Conservation (phyloP, 2,888 invertebrate species). For the Stenodema calcarata region DNA sequence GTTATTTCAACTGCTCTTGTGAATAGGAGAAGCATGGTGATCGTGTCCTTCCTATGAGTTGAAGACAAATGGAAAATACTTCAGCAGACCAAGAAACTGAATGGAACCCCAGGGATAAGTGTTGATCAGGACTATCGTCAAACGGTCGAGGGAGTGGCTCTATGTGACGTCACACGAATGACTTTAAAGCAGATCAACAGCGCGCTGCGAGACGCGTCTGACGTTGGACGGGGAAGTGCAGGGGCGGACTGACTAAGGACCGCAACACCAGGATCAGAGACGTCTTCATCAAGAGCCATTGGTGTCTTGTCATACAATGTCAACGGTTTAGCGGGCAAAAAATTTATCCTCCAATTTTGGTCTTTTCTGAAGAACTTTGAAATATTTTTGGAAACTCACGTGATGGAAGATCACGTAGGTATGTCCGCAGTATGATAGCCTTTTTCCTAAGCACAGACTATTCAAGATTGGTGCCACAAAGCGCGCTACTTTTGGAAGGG, state of each 20-base stretch:
- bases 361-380: slow-evolving; percentile 18
- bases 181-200: slow-evolving; percentile 15
- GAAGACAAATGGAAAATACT: not conserved
- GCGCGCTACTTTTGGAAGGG: too few species aligned
- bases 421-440: not conserved
- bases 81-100: not conserved
- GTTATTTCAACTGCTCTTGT: too few species aligned
- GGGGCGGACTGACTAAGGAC: not conserved
- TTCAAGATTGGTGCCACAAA: too few species aligned
- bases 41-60: not conserved
- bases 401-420: slow-evolving; percentile 10
- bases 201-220: not conserved
- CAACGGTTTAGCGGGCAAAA: slow-evolving; percentile 1
- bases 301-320: not conserved
- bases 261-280: not conserved
- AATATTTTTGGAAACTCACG: not conserved
- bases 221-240: too few species aligned
- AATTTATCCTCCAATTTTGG: not conserved
- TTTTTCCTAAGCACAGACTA: slow-evolving; percentile 17
- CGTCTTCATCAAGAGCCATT: not conserved
- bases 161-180: too few species aligned
- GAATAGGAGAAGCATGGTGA: not conserved
- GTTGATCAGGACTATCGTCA: not conserved
- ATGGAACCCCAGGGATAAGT: not conserved
- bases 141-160: not conserved